A percentile compares a stretch with the other conserved stretches of the same genome.
These are phyloP conservation scores for Synanceia verrucosa DNA, from an alignment of 2,797 vertebrate species.

Conservation along the genomic window DNA sequence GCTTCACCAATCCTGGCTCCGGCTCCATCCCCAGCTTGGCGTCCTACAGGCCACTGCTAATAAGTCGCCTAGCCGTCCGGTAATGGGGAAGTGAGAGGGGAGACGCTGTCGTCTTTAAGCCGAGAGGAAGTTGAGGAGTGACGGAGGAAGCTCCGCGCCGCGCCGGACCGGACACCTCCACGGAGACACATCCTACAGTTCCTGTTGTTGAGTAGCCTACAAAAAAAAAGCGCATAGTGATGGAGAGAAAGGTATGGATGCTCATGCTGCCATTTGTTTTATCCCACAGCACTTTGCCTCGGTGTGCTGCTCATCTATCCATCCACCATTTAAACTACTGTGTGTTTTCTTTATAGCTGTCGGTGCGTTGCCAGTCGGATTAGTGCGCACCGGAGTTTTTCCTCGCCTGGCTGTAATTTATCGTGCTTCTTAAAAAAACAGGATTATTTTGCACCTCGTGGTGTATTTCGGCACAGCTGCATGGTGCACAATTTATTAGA, in stretches of 20 bases:
- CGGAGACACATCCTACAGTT: constrained; percentile 59
- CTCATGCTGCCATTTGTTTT: constrained; percentile 63
- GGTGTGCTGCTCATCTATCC: constrained; percentile 35
- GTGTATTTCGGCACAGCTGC: constrained; percentile 16
- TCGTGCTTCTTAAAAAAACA: constrained; percentile 39
- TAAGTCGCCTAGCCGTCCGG: constrained; percentile 70
- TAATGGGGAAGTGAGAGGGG: constrained; percentile 76
- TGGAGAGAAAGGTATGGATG: constrained; percentile 88
- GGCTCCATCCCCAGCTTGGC: constrained; percentile 79
- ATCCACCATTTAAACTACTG: constrained; percentile 73
- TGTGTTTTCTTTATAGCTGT: constrained; percentile 52
- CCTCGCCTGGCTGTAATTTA: constrained; percentile 68
- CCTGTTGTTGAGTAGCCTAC: constrained; percentile 64
- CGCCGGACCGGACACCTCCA: constrained; percentile 61
- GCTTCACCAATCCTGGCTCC: constrained; percentile 78
- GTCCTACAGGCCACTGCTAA: constrained; percentile 78
- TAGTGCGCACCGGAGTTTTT: constrained; percentile 76
- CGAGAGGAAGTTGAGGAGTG: constrained; percentile 78
- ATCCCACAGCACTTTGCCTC: constrained; percentile 51
- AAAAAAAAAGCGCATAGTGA: constrained; percentile 71
- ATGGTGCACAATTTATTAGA: constrained; percentile 27
- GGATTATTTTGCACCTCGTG: constrained; percentile 33
- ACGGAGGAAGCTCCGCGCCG: constrained; percentile 50
- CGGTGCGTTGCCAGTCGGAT: constrained; percentile 62
- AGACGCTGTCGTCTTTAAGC: constrained; percentile 61